Percentiles rank a stretch among this genome's conserved stretches.
Conservation (phyloP, 2,888 invertebrate species). For the Belgica antarctica region DNA sequence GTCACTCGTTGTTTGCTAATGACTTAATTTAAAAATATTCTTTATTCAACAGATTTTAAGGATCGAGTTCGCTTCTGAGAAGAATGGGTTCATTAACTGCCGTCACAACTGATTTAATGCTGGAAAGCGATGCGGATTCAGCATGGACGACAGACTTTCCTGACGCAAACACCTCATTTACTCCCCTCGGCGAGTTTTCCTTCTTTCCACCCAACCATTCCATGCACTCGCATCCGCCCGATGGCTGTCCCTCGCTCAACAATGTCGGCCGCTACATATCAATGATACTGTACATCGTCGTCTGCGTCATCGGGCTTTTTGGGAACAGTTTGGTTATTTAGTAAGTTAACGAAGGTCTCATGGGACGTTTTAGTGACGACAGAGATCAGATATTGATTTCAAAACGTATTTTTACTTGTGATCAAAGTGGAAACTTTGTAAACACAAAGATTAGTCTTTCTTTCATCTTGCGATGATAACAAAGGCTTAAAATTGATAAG, state of each 20-base stretch:
- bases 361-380: too few species aligned
- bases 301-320: conserved; percentile 81
- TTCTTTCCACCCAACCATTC: neutral
- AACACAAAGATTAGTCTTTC: too few species aligned
- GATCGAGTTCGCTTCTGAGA: too few species aligned
- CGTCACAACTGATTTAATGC: neutral
- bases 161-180: too few species aligned
- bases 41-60: neutral
- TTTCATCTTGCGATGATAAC: too few species aligned
- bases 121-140: neutral
- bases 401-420: too few species aligned
- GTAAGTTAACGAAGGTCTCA: neutral
- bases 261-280: conserved; percentile 60
- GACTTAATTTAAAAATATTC: neutral
- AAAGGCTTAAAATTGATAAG: too few species aligned
- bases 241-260: conserved; percentile 59
- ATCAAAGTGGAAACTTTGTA: too few species aligned
- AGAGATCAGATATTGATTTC: too few species aligned
- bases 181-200: neutral
- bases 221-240: neutral
- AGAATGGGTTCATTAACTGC: neutral
- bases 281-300: conserved; percentile 76
- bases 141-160: neutral
- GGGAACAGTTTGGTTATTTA: conserved; percentile 90
- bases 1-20: neutral